Conservation (phyloP, 1,140 invertebrate genomes). For the Nasonia longicornis region DNA sequence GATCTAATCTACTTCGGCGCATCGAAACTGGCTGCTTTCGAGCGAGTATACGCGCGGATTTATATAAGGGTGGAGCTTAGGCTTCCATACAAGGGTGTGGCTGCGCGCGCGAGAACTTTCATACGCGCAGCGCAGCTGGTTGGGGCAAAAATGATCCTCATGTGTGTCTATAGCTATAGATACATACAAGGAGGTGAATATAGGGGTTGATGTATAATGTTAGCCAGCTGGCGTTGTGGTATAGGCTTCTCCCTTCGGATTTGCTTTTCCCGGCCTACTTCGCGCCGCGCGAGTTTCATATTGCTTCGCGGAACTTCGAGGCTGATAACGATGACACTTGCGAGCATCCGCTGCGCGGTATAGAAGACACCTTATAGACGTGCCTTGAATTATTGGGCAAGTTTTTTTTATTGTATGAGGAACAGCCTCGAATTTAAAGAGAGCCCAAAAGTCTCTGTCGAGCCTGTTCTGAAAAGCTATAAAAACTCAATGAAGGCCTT, state of each 20-base stretch:
- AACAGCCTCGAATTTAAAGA: neutral
- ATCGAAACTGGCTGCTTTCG: neutral
- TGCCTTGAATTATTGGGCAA: neutral
- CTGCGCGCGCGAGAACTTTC: constrained; percentile 8
- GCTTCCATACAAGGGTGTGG: constrained; percentile 22
- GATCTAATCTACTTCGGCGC: neutral
- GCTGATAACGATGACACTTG: neutral
- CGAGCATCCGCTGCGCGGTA: neutral
- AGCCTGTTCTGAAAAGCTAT: neutral
- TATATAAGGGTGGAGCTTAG: constrained; percentile 23
- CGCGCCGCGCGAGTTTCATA: neutral
- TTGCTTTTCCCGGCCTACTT: neutral
- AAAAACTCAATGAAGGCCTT: neutral
- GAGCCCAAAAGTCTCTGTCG: no score
- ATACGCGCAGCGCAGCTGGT: constrained; percentile 35
- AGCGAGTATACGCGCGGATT: neutral
- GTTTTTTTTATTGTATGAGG: neutral
- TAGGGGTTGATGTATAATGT: constrained; percentile 54
- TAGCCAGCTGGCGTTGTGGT: constrained; percentile 55
- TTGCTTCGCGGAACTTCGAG: neutral
- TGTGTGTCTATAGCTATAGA: no score
- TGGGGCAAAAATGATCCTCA: neutral
- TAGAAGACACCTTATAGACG: neutral
- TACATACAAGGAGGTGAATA: neutral
- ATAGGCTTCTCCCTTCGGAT: neutral